These are phyloP conservation scores for Danio choprae DNA, from an alignment of 2,797 vertebrate species.

Conservation along the genomic window DNA sequence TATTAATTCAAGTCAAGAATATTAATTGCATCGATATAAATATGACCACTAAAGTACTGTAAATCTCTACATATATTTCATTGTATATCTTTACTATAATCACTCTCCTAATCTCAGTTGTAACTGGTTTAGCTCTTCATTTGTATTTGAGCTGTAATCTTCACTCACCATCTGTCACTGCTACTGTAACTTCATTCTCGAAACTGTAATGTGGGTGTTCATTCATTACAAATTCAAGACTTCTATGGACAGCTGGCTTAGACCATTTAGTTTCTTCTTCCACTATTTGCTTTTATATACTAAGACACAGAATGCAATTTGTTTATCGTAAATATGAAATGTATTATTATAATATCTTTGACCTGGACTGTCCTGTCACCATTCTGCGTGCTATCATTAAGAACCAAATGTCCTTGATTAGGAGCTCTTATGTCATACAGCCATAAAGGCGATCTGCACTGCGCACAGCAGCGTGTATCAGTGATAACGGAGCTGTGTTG, in stretches of 20 bases:
- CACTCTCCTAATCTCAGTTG: slow-evolving; percentile 59
- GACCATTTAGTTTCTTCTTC: not conserved
- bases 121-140: slow-evolving; percentile 57
- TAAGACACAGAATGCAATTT: not conserved
- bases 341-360: not conserved
- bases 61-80: not conserved
- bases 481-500: slow-evolving; percentile 44
- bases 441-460: slow-evolving; percentile 49
- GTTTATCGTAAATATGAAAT: not conserved
- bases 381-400: not conserved
- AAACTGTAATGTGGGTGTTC: slow-evolving; percentile 56
- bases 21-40: not conserved
- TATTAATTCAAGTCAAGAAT: not conserved
- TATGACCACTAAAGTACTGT: not conserved
- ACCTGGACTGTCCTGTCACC: not conserved
- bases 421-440: slow-evolving; percentile 36
- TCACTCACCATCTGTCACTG: slow-evolving; percentile 56
- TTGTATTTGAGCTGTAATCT: slow-evolving; percentile 60
- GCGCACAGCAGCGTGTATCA: slow-evolving; percentile 6
- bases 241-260: not conserved
- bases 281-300: not conserved
- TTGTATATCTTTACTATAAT: not conserved
- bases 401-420: slow-evolving; percentile 46
- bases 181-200: slow-evolving; percentile 40
- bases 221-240: slow-evolving; percentile 19